Evolutionary conservation across 2,797 vertebrate species (phyloP).

Genomic region (Chanos chanos): DNA sequence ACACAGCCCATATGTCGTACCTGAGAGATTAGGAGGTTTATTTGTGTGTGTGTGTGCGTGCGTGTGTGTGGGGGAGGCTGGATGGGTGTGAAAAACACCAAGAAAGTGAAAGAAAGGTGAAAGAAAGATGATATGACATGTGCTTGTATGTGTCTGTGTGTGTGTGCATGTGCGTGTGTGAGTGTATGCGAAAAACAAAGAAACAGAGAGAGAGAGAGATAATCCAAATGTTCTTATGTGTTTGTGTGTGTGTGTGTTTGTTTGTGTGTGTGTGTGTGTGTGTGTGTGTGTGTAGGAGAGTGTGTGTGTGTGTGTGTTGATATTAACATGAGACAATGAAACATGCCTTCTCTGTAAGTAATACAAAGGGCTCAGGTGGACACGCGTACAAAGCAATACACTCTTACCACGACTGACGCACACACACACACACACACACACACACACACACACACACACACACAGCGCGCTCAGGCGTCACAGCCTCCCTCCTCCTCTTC

Average conservation of each 20-base stretch:
- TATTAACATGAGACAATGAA: constrained; percentile 18
- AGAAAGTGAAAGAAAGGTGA: too few relatives aligned
- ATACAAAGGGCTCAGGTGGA: constrained; percentile 35
- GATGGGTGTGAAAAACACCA: too few relatives aligned
- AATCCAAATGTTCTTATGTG: too few relatives aligned
- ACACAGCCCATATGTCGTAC: too few relatives aligned
- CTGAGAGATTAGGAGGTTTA: too few relatives aligned
- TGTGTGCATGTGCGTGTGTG: too few relatives aligned
- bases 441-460: neutral
- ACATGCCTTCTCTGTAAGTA: constrained; percentile 13
- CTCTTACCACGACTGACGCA: constrained; percentile 19
- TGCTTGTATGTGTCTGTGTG: too few relatives aligned
- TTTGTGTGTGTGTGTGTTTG: neutral
- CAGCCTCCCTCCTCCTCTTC: constrained; percentile 2
- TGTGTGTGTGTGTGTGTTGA: neutral
- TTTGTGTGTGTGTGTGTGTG: neutral
- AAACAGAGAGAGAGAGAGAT: neutral
- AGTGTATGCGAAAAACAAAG: neutral
- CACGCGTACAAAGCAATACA: too few relatives aligned
- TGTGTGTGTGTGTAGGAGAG: constrained; percentile 5
- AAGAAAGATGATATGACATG: too few relatives aligned
- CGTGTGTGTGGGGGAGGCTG: too few relatives aligned
- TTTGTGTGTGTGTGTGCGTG: too few relatives aligned
- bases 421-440: neutral
- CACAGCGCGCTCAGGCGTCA: neutral